phyloP scores from a whole-genome alignment of 2,888 invertebrate species.

The Nephrocerus scutellatus region DNA sequence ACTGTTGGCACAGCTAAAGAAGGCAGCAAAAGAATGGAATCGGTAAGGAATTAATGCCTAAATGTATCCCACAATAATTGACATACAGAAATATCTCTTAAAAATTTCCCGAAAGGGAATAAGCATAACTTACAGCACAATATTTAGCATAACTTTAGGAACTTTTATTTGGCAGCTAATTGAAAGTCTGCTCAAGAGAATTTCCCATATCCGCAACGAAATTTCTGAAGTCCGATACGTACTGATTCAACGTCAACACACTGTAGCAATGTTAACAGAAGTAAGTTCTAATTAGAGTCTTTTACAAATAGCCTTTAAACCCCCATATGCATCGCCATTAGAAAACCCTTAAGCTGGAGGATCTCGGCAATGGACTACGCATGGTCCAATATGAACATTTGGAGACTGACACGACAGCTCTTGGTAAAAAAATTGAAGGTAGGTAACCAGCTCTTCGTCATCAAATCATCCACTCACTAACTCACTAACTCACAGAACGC shows the following conservation, averaged over 20 bases:
- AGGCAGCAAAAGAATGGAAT: constrained; percentile 6
- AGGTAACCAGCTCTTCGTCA: not conserved
- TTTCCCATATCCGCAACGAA: constrained; percentile 29
- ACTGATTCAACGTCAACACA: constrained; percentile 32
- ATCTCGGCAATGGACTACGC: constrained; percentile 32
- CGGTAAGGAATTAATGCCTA: no score
- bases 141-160: not conserved
- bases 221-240: constrained; percentile 30
- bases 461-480: not conserved
- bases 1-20: not conserved
- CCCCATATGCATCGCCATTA: constrained; percentile 14
- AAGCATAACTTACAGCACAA: no score
- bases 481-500: constrained; percentile 28
- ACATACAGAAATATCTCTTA: no score
- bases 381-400: constrained; percentile 34
- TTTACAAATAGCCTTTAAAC: not conserved
- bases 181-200: constrained; percentile 21
- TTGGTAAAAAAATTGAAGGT: constrained; percentile 43
- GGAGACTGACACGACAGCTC: constrained; percentile 32
- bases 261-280: constrained; percentile 23
- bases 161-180: constrained; percentile 19
- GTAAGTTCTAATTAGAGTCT: constrained; percentile 21
- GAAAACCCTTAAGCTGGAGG: constrained; percentile 32
- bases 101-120: no score
- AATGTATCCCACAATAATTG: no score